Conservation (phyloP, 2,797 vertebrate species). For the Cirrhinus mrigala region DNA sequence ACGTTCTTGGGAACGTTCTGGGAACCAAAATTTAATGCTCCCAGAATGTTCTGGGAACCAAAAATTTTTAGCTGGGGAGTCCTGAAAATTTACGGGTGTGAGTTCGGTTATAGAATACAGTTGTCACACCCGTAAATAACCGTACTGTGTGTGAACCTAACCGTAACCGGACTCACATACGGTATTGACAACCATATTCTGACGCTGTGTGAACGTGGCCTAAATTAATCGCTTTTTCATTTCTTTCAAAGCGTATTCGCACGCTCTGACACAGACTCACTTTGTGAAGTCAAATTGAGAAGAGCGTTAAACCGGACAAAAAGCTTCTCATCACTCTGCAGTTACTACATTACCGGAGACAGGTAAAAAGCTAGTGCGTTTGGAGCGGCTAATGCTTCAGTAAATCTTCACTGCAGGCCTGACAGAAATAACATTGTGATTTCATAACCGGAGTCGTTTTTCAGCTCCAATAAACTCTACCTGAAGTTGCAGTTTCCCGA, state of each 20-base stretch:
- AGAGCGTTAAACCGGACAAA: not conserved
- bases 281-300: slow-evolving; percentile 33
- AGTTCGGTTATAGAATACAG: no score
- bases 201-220: no score
- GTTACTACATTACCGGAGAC: slow-evolving; percentile 15
- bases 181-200: no score
- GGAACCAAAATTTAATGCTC: no score
- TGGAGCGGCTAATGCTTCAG: not conserved
- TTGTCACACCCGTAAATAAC: no score
- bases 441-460: slow-evolving; percentile 24
- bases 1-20: no score
- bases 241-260: slow-evolving; percentile 33
- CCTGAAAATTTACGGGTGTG: no score
- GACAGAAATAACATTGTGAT: slow-evolving; percentile 23
- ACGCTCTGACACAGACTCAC: not conserved
- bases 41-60: no score
- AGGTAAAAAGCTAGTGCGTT: slow-evolving; percentile 25
- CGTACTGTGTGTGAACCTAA: no score
- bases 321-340: not conserved
- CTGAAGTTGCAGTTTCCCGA: not conserved
- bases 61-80: no score
- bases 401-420: slow-evolving; percentile 23
- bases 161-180: no score
- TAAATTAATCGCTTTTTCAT: slow-evolving; percentile 40
- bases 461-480: slow-evolving; percentile 21